A percentile compares a stretch with the other conserved stretches of the same genome.
Conservation (phyloP, 2,113 vertebrate species). For the Siphamia tubifer region DNA sequence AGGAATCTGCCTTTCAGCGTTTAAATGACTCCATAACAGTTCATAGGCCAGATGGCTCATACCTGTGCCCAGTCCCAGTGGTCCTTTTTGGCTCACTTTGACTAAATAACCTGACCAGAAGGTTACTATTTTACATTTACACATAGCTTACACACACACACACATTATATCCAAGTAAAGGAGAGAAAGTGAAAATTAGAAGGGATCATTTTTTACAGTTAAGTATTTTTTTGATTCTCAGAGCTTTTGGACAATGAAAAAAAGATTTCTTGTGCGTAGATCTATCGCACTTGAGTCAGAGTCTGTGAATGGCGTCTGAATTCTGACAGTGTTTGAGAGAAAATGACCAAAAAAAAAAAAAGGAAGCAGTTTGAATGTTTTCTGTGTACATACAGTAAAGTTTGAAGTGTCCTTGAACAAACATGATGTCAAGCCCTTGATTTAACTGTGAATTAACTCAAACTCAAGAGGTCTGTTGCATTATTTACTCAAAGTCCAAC, state of each 20-base stretch:
- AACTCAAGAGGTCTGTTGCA: too few relatives aligned
- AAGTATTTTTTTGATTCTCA: neutral
- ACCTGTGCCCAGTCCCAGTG: neutral
- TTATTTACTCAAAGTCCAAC: too few relatives aligned
- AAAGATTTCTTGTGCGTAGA: neutral
- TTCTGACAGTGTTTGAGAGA: neutral
- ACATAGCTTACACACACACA: too few relatives aligned
- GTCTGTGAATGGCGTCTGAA: neutral
- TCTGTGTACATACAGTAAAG: too few relatives aligned
- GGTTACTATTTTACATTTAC: neutral
- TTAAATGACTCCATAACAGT: conserved; percentile 16
- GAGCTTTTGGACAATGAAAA: neutral
- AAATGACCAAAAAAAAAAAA: too few relatives aligned
- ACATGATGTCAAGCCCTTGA: too few relatives aligned
- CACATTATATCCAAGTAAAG: neutral
- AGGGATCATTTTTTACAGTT: neutral
- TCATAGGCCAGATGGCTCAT: conserved; percentile 14
- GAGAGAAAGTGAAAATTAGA: neutral
- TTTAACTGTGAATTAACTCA: too few relatives aligned
- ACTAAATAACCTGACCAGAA: neutral
- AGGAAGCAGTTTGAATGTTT: too few relatives aligned
- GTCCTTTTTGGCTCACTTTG: neutral
- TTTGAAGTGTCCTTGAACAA: too few relatives aligned
- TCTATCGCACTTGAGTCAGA: neutral
- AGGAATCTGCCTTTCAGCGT: neutral